Evolutionary conservation across 2,113 vertebrate species (phyloP).

Genomic region (Siniperca chuatsi): DNA sequence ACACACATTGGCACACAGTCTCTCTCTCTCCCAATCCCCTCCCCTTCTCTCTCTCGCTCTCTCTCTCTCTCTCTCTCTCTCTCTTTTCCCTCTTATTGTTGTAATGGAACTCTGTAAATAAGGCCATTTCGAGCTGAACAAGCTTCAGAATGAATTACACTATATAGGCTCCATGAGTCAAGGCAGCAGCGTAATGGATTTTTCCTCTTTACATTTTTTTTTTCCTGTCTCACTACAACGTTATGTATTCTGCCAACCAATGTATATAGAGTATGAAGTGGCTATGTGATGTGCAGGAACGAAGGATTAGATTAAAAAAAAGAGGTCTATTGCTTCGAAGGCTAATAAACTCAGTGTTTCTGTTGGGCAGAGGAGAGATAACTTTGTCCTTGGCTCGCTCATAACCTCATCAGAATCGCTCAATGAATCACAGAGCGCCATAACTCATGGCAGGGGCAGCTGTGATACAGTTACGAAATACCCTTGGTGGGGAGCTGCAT

Average conservation of each 20-base stretch:
- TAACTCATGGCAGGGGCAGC: conserved; percentile 75
- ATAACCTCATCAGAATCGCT: conserved; percentile 82
- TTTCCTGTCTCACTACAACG: conserved; percentile 18
- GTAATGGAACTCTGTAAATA: conserved; percentile 78
- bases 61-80: not conserved
- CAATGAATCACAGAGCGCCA: conserved; percentile 77
- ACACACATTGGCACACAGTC: conserved; percentile 20
- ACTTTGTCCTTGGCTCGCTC: conserved; percentile 81
- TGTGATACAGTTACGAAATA: conserved; percentile 76
- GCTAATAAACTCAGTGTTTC: conserved; percentile 80
- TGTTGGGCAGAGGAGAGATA: conserved; percentile 77
- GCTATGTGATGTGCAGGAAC: conserved; percentile 45
- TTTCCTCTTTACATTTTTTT: conserved; percentile 54
- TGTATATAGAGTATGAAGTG: conserved; percentile 47
- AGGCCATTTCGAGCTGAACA: conserved; percentile 74
- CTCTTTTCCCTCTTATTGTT: conserved; percentile 53
- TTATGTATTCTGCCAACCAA: conserved; percentile 55
- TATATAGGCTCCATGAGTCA: conserved; percentile 65
- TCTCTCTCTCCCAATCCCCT: not conserved
- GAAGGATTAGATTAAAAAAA: conserved; percentile 57
- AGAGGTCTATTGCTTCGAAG: conserved; percentile 54
- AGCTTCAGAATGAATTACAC: conserved; percentile 78
- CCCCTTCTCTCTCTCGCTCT: not conserved
- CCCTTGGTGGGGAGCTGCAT: conserved; percentile 54
- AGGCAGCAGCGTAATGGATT: conserved; percentile 74